Conservation (phyloP, 2,113 vertebrate species). For the Setophaga coronata region DNA sequence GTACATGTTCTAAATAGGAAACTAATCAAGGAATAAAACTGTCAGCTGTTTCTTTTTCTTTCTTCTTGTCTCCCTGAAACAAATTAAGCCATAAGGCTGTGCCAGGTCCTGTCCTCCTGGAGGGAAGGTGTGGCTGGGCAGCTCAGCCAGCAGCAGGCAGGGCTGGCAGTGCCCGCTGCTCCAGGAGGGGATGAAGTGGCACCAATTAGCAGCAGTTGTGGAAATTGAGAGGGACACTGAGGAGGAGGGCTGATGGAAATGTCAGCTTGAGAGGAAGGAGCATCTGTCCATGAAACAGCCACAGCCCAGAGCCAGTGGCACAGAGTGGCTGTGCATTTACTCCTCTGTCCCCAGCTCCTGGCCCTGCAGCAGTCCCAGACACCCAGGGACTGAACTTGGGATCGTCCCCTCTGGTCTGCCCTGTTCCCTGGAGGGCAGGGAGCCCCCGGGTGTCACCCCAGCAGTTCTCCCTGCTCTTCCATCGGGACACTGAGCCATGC, state of each 20-base stretch:
- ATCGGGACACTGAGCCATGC: rapidly evolving
- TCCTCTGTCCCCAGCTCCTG: neutral
- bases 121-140: neutral
- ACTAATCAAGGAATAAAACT: neutral
- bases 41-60: neutral
- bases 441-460: no score
- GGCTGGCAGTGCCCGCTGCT: neutral
- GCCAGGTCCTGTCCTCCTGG: neutral
- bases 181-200: rapidly evolving
- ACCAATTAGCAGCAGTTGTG: neutral
- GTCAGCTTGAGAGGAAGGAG: neutral
- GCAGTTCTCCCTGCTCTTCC: neutral
- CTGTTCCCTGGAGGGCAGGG: neutral
- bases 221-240: neutral
- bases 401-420: neutral
- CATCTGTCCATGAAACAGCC: neutral
- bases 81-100: neutral
- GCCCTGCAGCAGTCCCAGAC: neutral
- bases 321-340: rapidly evolving
- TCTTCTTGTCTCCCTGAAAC: neutral
- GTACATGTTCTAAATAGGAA: neutral
- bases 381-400: neutral
- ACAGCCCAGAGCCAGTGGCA: neutral
- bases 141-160: neutral
- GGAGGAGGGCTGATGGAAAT: neutral